A percentile compares a stretch with the other conserved stretches of the same genome.
These are phyloP conservation scores for Periparus ater DNA, from an alignment of 2,797 vertebrate species.

Conservation along the genomic window DNA sequence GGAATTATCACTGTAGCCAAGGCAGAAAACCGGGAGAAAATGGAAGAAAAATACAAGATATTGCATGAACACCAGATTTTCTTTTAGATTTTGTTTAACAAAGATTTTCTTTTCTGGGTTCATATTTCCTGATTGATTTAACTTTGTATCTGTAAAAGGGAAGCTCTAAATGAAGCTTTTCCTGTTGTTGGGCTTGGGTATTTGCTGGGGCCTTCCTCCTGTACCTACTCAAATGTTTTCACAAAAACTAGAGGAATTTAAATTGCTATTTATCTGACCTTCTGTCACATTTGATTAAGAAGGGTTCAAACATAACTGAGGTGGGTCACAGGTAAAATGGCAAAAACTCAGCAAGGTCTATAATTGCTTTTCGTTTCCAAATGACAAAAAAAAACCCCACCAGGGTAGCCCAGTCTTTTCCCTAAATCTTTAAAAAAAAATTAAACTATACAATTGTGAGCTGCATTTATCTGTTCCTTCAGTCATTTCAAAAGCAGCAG, in stretches of 20 bases:
- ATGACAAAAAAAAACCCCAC: neutral
- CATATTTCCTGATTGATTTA: neutral
- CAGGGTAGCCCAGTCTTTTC: neutral
- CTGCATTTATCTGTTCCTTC: neutral
- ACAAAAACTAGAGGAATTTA: neutral
- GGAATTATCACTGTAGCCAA: neutral
- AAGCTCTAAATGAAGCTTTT: neutral
- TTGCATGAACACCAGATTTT: neutral
- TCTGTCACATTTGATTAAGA: slow-evolving; percentile 19
- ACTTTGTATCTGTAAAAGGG: neutral
- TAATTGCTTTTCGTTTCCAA: neutral
- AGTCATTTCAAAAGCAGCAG: neutral
- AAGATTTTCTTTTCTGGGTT: neutral
- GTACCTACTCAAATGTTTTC: neutral
- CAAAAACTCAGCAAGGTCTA: neutral
- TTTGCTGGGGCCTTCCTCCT: neutral
- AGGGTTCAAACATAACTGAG: neutral
- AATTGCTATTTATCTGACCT: slow-evolving; percentile 8
- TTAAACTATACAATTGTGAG: too few relatives aligned
- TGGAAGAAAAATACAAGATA: neutral
- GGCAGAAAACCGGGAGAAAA: neutral
- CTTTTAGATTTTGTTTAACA: too few relatives aligned
- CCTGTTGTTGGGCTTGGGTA: neutral
- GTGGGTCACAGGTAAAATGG: neutral
- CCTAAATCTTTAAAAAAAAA: neutral